A percentile compares a stretch with the other conserved stretches of the same genome.
Evolutionary conservation across 2,113 vertebrate genomes (phyloP).

Genomic region (Microcebus jonahi): DNA sequence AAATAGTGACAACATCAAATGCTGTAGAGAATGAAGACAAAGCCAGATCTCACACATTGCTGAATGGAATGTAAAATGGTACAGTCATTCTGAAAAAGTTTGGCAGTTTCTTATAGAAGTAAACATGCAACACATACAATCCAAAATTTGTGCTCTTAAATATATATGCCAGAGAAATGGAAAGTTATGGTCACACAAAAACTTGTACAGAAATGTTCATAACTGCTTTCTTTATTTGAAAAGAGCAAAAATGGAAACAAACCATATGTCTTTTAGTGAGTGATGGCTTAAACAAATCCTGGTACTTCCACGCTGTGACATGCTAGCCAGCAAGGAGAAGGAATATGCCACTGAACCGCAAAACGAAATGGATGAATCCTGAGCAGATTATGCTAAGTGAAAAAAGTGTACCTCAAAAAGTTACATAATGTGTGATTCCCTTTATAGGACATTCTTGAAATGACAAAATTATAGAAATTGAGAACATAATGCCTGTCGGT

Average conservation of each 20-base stretch:
- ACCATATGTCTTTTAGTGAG: background rate
- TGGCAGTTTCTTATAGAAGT: background rate
- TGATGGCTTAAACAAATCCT: background rate
- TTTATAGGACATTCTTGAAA: background rate
- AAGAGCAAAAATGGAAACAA: background rate
- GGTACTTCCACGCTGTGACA: background rate
- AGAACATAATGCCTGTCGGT: background rate
- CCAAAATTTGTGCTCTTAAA: background rate
- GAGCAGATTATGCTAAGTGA: background rate
- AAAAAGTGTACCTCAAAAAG: background rate
- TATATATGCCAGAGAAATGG: background rate
- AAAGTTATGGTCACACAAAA: background rate
- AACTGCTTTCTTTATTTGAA: background rate
- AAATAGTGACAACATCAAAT: background rate
- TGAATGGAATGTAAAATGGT: background rate
- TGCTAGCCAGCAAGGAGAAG: background rate
- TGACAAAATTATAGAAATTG: background rate
- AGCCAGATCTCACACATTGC: background rate
- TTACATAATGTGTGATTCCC: background rate
- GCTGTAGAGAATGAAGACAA: background rate
- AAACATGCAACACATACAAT: background rate
- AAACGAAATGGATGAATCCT: background rate
- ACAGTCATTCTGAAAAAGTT: too few relatives aligned
- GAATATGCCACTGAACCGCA: background rate
- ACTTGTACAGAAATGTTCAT: background rate